Conservation (phyloP, 1,140 invertebrate species). For the Drosophila pectinifera region DNA sequence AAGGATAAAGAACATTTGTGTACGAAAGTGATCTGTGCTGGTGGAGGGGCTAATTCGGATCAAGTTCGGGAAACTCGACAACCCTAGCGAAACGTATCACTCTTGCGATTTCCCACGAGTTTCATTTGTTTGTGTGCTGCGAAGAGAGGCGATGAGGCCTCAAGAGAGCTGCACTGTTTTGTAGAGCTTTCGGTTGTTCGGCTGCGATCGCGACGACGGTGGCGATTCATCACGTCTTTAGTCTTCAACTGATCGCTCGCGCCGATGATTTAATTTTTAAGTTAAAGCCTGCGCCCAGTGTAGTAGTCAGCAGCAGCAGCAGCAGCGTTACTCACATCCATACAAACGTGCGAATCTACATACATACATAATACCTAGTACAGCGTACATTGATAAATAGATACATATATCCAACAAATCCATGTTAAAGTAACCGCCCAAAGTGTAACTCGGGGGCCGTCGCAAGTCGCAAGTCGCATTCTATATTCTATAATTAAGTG, state of each 20-base stretch:
- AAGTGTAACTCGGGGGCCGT: constrained; percentile 9
- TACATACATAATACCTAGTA: constrained; percentile 50
- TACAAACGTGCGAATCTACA: constrained; percentile 57
- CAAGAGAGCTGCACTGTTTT: constrained; percentile 23
- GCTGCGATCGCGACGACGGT: constrained; percentile 15
- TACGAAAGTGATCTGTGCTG: constrained; percentile 18
- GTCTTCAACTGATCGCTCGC: constrained; percentile 82
- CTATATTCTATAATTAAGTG: constrained; percentile 16
- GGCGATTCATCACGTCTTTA: constrained; percentile 75
- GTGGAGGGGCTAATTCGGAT: constrained; percentile 6
- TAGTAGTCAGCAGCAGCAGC: constrained; percentile 26
- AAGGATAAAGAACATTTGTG: constrained; percentile 45
- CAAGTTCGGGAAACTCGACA: constrained; percentile 35
- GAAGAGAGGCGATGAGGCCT: constrained; percentile 1
- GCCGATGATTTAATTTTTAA: constrained; percentile 84
- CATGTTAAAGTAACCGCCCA: constrained; percentile 28
- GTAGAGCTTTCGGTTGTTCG: constrained; percentile 52
- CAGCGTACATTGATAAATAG: constrained; percentile 40
- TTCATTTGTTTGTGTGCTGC: constrained; percentile 4
- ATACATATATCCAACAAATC: constrained; percentile 36
- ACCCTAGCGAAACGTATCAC: constrained; percentile 32
- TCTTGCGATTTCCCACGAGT: constrained; percentile 13
- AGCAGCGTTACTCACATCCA: constrained; percentile 66
- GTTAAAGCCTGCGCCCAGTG: constrained; percentile 63
- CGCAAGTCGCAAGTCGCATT: not conserved